Evolutionary conservation across 2,113 vertebrate species (phyloP).

Genomic region (Ciconia boyciana): DNA sequence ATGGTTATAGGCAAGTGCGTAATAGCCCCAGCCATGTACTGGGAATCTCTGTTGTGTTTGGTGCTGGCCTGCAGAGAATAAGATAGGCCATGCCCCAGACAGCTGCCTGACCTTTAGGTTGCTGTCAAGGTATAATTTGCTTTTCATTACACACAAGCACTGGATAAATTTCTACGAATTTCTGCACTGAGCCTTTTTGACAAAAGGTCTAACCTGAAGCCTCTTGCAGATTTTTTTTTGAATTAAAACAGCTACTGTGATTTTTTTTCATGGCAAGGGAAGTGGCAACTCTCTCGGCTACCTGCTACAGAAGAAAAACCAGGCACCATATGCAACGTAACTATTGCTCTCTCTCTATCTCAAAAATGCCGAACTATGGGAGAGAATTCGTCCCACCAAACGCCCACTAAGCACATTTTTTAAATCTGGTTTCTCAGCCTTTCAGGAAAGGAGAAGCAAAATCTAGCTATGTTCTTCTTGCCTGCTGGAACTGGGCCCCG

Average conservation of each 20-base stretch:
- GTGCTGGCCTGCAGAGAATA: background rate
- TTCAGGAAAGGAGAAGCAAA: conserved; percentile 70
- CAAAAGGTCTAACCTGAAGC: background rate
- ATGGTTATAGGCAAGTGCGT: background rate
- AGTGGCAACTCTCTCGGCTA: background rate
- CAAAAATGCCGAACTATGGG: conserved; percentile 53
- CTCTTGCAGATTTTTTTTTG: background rate
- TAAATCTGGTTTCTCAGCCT: conserved; percentile 69
- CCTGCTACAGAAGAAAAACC: conserved; percentile 10
- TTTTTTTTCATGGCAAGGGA: background rate
- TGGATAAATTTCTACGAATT: background rate
- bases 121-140: background rate
- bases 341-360: background rate
- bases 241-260: background rate
- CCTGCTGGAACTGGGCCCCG: conserved; percentile 52
- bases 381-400: conserved; percentile 67
- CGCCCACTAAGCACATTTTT: conserved; percentile 74
- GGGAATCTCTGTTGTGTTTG: background rate
- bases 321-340: conserved; percentile 44
- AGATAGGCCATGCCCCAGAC: background rate
- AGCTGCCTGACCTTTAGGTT: background rate
- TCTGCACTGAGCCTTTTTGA: background rate
- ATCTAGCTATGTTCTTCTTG: conserved; percentile 58
- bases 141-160: background rate
- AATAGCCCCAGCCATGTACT: background rate